Evolutionary conservation across 2,113 vertebrate species (phyloP), one percentile per base, ranked within the genome.

Genomic region (Gasterosteus aculeatus): DNA sequence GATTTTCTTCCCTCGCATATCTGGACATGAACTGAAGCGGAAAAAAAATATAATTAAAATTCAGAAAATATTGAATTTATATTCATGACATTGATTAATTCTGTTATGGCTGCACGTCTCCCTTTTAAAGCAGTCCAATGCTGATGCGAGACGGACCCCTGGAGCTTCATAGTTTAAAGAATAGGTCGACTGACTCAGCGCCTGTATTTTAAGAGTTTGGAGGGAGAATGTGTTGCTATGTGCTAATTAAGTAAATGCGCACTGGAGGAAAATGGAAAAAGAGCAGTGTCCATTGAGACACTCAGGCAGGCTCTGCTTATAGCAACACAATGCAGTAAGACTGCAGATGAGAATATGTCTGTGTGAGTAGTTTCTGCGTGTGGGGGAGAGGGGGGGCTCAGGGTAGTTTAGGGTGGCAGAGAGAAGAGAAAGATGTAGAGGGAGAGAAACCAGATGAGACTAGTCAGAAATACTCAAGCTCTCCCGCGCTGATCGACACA

Each of bases 271-370:
- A 26, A 56, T 69, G 53, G 59, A 60, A 69, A 65, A 75, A 59
- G 44, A 67, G 22, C 69, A 72, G 72, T 54, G 42, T 80, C 69
- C 61, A 18, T 12, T 10, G 67, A 73, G 70, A 69, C 53, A 67
- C 65, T 63, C 12, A 49, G 59, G 39, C 69, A 60, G 56, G 59
- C 59, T 65, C 22, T 60, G 75, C 64, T 78, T 58, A 75, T 62
- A 60, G 66, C 74, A 78, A 72, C 76, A 83, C 84, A 75, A 84
- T 77, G 83, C 78, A 70, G 69, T 56, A 57, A 82, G 73, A 88
- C 81, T 89, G 77, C 86, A 89, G 83, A 88, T 85, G 81, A 81
- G 83, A 76, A 78, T 81, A 53, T 47, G 69, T 83, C 74, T 81
- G 66, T 78, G 39, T 80, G 69, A 71, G 61, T 38, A 38, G 35